A percentile compares a stretch with the other conserved stretches of the same genome.
Evolutionary conservation across 2,113 vertebrate genomes (phyloP).

Genomic region (Vulpes ferrilata): DNA sequence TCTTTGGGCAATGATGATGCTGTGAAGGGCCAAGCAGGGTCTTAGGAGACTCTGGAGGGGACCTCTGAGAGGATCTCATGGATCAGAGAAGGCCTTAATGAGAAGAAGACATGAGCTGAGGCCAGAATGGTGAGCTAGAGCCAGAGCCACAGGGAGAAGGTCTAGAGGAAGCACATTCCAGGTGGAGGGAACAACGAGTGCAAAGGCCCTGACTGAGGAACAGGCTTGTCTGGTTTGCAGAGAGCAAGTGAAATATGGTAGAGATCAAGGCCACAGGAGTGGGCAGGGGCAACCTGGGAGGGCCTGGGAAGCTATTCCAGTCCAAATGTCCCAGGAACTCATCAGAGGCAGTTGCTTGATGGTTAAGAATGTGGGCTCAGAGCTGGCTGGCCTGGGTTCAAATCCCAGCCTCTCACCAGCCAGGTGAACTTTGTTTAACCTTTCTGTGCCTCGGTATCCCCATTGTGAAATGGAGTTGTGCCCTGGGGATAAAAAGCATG

Average conservation of each 20-base stretch:
- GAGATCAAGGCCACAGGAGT: not conserved
- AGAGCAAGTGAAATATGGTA: not conserved
- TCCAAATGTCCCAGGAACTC: not conserved
- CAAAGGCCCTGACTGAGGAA: not conserved
- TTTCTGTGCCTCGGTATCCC: not conserved
- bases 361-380: not conserved
- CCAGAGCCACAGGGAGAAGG: not conserved
- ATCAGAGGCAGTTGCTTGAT: not conserved
- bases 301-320: not conserved
- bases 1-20: not conserved
- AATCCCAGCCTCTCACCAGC: not conserved
- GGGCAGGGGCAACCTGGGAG: not conserved
- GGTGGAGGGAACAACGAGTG: not conserved
- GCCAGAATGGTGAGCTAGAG: not conserved
- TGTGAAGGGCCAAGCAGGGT: not conserved
- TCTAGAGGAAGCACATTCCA: not conserved
- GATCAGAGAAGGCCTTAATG: not conserved
- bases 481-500: not conserved
- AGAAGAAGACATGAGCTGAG: not conserved
- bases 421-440: not conserved
- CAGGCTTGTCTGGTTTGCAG: not conserved
- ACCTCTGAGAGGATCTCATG: not conserved
- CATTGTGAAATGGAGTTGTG: not conserved
- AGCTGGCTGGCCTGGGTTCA: not conserved
- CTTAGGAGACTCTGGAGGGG: not conserved